Conservation (phyloP, 2,888 invertebrate species). For the Neria commutata region DNA sequence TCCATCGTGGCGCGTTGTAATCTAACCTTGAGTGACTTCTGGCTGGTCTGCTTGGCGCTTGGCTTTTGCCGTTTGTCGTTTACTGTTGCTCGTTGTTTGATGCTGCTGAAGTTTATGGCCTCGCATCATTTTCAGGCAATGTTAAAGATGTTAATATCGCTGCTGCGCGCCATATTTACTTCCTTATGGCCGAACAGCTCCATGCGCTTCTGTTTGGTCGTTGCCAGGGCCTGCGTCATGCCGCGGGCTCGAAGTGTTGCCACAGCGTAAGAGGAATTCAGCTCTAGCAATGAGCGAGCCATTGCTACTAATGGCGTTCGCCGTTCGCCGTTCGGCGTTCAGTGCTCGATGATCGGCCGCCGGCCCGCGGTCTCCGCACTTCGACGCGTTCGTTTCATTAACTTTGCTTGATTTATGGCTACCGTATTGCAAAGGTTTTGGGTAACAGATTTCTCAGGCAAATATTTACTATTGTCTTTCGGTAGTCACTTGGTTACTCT, state of each 20-base stretch:
- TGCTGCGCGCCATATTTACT: too few relatives aligned
- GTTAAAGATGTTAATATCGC: too few relatives aligned
- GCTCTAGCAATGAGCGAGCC: background rate
- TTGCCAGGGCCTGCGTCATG: background rate
- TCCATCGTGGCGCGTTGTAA: background rate
- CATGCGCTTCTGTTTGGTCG: background rate
- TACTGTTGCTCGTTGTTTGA: too few relatives aligned
- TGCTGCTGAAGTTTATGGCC: too few relatives aligned
- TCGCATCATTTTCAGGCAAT: too few relatives aligned
- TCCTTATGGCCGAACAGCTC: background rate
- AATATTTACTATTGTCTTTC: conserved; percentile 43
- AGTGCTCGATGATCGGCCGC: background rate
- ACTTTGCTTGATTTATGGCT: conserved; percentile 49
- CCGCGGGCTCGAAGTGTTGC: background rate
- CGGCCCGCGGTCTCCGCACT: background rate
- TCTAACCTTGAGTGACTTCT: conserved; percentile 1
- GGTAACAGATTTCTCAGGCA: conserved; percentile 51
- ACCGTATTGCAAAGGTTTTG: conserved; percentile 49
- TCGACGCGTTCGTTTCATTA: conserved; percentile 23
- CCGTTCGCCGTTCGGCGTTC: background rate
- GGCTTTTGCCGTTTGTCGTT: too few relatives aligned
- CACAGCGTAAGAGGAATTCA: too few relatives aligned
- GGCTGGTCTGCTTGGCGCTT: background rate
- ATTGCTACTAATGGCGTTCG: background rate
- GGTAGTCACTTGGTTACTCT: background rate